Evolutionary conservation across 1,140 invertebrate species (phyloP).

Genomic region (Orchesella cincta): DNA sequence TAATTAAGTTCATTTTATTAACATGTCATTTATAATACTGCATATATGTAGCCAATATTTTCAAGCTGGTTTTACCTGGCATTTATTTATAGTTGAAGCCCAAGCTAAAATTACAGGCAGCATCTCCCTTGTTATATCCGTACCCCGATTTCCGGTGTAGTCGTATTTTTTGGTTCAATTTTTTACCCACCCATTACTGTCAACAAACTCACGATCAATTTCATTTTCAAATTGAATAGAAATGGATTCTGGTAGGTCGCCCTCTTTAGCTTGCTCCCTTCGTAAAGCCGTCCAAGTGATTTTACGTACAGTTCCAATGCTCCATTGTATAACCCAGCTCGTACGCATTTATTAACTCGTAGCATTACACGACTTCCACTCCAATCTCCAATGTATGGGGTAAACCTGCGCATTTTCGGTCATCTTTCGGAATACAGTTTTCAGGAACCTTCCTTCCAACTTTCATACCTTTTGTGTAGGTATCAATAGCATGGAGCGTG

Average conservation of each 20-base stretch:
- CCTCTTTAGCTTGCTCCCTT: not conserved
- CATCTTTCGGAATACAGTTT: not conserved
- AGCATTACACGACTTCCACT: not conserved
- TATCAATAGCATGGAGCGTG: not conserved
- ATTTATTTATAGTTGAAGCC: no score
- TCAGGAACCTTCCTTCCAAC: not conserved
- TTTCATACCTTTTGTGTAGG: not conserved
- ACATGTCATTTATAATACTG: no score
- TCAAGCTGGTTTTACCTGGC: no score
- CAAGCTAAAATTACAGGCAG: no score
- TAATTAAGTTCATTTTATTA: no score
- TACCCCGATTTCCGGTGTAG: no score
- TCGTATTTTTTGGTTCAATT: no score
- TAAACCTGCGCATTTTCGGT: not conserved
- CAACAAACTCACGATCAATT: no score
- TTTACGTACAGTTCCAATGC: not conserved
- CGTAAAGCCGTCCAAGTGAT: not conserved
- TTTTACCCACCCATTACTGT: no score
- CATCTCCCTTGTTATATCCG: no score
- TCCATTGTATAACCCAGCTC: not conserved
- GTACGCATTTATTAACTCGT: not conserved
- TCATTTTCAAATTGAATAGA: not conserved
- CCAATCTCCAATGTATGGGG: not conserved
- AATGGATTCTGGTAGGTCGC: not conserved
- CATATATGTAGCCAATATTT: no score